Evolutionary conservation across 2,113 vertebrate species (phyloP), one percentile per base, ranked within the genome.

Genomic region (Cyanistes caeruleus): DNA sequence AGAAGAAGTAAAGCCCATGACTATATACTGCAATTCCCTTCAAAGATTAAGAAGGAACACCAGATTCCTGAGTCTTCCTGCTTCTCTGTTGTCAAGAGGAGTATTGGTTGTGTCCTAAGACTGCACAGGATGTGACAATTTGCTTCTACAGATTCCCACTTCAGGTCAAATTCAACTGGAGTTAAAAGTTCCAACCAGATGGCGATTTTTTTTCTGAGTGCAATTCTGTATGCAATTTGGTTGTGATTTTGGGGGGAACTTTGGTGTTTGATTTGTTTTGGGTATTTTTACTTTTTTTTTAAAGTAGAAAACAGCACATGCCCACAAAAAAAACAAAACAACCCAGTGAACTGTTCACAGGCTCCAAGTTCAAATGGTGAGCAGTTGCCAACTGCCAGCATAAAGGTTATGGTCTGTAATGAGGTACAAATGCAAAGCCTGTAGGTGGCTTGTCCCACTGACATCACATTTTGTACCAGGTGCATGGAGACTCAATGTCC

Each of bases 51-150:
- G 44, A 81, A 22, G 20, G 11, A 78, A n/a, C 18, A 39, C 15
- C 9, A 65, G 20, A 73, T 55, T 59, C 23, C 20, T 0, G 0
- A 49, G 25, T 46, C 9, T 52, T 20, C 11, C 21, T 0, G 0
- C 56, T 62, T 18, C 62, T 69, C 23, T 82, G 23, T 46, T 64
- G 15, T 25, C 46, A 52, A 30, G 8, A 68, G 56, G 17, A 81
- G 28, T 20, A 25, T 20, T 67, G 52, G 9, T 37, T 67, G 17
- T 52, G 14, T 24, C 19, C 25, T 64, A 22, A 5, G 35, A 23
- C n/a, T 87, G 28, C 30, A 35, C 39, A 59, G 15, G 33, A 10
- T 37, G 60, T 1, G 6, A 41, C 10, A 59, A 48, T 69, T 74
- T 59, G 4, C 25, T 68, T 68, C 69, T 64, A 31, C 20, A 82